phyloP scores from a whole-genome alignment of 30 jellyfish, hydroid and myxozoan species.

The Morbakka virulenta region DNA sequence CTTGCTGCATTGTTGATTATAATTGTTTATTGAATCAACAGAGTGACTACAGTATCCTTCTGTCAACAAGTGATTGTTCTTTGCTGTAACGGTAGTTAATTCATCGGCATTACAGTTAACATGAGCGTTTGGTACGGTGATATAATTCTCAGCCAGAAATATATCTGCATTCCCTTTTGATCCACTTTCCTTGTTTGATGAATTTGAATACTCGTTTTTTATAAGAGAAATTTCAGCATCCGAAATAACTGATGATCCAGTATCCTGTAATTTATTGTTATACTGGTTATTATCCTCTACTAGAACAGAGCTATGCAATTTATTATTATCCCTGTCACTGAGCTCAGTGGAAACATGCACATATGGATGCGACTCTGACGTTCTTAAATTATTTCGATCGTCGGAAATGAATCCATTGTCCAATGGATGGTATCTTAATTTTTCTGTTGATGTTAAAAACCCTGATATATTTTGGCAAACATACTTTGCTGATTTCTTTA shows the following conservation, averaged over 20 bases:
- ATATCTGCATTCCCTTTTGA: not conserved
- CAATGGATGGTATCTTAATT: not conserved
- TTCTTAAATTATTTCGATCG: too few species aligned
- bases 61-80: too few species aligned
- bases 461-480: not conserved
- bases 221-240: not conserved
- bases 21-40: too few species aligned
- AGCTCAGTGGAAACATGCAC: too few species aligned
- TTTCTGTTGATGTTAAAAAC: not conserved
- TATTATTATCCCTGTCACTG: too few species aligned
- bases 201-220: too few species aligned
- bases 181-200: not conserved
- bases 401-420: not conserved
- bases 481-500: not conserved
- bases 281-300: not conserved
- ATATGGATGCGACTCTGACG: not conserved
- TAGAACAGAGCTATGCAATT: not conserved
- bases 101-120: not conserved
- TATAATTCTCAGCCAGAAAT: not conserved
- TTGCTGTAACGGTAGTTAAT: not conserved
- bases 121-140: too few species aligned
- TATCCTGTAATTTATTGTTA: not conserved
- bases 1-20: too few species aligned
- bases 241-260: not conserved
- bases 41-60: not conserved